Evolutionary conservation across 2,113 vertebrate genomes (phyloP).

Genomic region (Chionis minor): DNA sequence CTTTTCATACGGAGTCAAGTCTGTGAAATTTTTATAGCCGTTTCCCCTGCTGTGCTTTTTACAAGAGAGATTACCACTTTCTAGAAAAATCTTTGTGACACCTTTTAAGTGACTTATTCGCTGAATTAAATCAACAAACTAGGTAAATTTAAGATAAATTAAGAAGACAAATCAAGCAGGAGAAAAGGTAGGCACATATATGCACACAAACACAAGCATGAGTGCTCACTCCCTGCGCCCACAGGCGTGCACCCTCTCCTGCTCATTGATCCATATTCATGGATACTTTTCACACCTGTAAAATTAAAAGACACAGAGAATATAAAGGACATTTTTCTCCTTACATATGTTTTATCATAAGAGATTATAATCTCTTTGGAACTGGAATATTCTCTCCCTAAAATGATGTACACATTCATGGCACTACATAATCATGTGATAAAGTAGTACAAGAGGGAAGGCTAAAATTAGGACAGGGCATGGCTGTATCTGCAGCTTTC

Average conservation of each 20-base stretch:
- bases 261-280: neutral
- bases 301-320: neutral
- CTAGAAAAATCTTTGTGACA: neutral
- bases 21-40: neutral
- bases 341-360: neutral
- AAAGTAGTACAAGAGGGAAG: neutral
- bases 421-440: neutral
- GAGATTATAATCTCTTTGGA: neutral
- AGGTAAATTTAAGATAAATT: neutral
- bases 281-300: neutral
- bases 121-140: neutral
- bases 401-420: neutral
- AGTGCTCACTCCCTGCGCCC: neutral
- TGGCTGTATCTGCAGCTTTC: conserved; percentile 5
- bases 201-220: neutral
- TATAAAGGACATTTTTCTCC: neutral
- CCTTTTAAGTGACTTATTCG: neutral
- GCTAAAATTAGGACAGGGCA: neutral
- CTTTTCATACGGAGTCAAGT: neutral
- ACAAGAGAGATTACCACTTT: neutral
- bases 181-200: neutral
- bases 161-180: neutral
- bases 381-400: neutral
- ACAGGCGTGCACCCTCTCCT: neutral
- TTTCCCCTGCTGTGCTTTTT: conserved; percentile 10